phyloP scores from a whole-genome alignment of 2,888 invertebrate species.

The Alentia gelatinosa region DNA sequence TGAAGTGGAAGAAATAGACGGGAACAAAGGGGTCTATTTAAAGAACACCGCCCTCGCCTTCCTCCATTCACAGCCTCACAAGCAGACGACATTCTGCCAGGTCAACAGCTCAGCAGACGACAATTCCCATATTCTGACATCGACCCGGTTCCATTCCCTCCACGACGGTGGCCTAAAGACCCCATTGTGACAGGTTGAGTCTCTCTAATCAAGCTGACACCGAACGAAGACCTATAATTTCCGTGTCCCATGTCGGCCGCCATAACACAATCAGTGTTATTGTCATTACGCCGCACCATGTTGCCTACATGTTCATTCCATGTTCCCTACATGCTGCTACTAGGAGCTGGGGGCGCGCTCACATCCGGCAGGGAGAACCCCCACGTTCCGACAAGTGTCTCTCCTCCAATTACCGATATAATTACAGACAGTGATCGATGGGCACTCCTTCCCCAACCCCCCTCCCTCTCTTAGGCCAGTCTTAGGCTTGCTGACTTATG shows the following conservation, averaged over 20 bases:
- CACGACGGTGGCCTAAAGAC: background rate
- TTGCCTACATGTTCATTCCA: background rate
- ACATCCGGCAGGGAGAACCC: no score
- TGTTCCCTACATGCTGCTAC: background rate
- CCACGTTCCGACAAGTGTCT: background rate
- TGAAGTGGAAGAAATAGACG: no score
- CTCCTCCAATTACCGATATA: background rate
- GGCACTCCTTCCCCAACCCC: background rate
- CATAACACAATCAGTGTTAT: slow-evolving; percentile 17
- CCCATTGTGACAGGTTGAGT: background rate
- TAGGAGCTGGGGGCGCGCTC: no score
- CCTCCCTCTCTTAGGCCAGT: background rate
- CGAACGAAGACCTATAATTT: background rate
- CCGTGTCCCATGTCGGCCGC: background rate
- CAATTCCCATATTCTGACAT: background rate
- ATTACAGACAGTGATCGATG: slow-evolving; percentile 2
- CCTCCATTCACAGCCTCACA: no score
- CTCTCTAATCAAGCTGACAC: background rate
- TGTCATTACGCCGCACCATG: background rate
- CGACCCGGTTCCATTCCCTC: background rate
- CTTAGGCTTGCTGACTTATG: background rate
- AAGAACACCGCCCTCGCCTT: no score
- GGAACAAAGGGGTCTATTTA: no score
- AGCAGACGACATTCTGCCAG: background rate
- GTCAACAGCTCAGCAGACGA: background rate